Conservation (phyloP, 2,888 invertebrate genomes). For the Sthenelais limicola region DNA sequence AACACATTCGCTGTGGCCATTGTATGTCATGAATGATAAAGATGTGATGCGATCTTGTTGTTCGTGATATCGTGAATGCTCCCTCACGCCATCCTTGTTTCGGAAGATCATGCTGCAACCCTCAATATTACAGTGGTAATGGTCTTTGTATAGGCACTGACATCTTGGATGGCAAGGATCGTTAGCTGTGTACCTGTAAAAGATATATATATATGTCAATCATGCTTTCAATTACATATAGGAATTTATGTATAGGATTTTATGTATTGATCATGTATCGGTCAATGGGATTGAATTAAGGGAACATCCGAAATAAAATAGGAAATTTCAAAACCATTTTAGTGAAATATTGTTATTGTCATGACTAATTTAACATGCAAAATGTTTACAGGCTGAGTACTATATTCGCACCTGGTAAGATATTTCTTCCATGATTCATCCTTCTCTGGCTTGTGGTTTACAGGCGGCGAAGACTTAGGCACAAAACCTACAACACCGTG, state of each 20-base stretch:
- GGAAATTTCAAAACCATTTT: not conserved
- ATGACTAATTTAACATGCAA: not conserved
- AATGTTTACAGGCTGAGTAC: too few species aligned
- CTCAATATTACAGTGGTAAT: slow-evolving; percentile 88
- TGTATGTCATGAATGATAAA: slow-evolving; percentile 80
- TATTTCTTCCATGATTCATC: slow-evolving; percentile 78
- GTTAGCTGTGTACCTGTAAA: slow-evolving; percentile 72
- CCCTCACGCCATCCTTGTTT: slow-evolving; percentile 80
- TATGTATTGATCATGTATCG: too few species aligned
- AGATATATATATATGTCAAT: too few species aligned
- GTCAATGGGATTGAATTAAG: too few species aligned
- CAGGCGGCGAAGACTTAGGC: slow-evolving; percentile 44
- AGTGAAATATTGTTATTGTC: too few species aligned
- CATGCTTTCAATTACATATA: too few species aligned
- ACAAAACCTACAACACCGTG: slow-evolving; percentile 29
- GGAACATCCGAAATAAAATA: not conserved
- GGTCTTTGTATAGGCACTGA: slow-evolving; percentile 82
- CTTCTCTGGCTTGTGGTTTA: slow-evolving; percentile 65
- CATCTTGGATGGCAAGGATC: slow-evolving; percentile 75
- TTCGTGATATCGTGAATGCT: slow-evolving; percentile 89
- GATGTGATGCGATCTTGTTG: slow-evolving; percentile 90
- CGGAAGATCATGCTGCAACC: slow-evolving; percentile 70
- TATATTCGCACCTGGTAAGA: slow-evolving; percentile 76
- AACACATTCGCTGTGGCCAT: slow-evolving; percentile 76
- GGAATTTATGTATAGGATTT: too few species aligned